Conservation (phyloP, 2,888 invertebrate genomes). For the Ashinkailepas kermadecensis region DNA sequence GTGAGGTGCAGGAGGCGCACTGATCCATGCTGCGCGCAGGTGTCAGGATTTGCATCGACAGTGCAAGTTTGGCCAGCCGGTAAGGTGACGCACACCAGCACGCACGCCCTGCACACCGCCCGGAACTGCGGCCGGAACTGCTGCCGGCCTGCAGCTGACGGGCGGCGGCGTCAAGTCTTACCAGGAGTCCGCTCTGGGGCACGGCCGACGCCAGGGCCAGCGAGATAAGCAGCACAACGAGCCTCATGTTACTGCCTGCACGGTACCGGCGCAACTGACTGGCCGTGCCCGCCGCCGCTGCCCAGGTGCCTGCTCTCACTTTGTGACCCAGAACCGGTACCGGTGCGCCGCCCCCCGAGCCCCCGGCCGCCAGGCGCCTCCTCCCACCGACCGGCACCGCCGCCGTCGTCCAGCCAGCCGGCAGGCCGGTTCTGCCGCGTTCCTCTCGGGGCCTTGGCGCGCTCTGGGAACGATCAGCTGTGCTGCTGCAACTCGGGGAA, state of each 20-base stretch:
- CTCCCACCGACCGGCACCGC: background rate
- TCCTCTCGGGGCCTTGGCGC: background rate
- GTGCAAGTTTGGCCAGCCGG: background rate
- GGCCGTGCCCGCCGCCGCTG: background rate
- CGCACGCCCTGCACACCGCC: background rate
- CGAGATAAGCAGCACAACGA: background rate
- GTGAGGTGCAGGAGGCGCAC: too few species aligned
- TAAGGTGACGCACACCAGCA: background rate
- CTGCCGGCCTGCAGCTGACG: background rate
- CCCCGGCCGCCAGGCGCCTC: background rate
- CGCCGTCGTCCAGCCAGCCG: background rate
- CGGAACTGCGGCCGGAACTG: background rate
- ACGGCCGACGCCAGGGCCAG: background rate
- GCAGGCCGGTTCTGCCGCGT: background rate
- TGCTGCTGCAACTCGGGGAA: too few species aligned
- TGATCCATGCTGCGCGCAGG: too few species aligned
- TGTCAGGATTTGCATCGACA: background rate
- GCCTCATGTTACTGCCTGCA: conserved; percentile 8
- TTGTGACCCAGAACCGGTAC: background rate
- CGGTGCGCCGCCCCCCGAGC: background rate
- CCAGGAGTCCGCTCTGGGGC: conserved; percentile 10
- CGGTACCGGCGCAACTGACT: background rate
- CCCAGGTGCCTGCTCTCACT: background rate
- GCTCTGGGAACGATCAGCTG: too few species aligned
- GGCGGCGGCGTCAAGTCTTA: background rate